Evolutionary conservation across 2,113 vertebrate species (phyloP), one percentile per base, ranked within the genome.

Genomic region (Pelmatolapia mariae): DNA sequence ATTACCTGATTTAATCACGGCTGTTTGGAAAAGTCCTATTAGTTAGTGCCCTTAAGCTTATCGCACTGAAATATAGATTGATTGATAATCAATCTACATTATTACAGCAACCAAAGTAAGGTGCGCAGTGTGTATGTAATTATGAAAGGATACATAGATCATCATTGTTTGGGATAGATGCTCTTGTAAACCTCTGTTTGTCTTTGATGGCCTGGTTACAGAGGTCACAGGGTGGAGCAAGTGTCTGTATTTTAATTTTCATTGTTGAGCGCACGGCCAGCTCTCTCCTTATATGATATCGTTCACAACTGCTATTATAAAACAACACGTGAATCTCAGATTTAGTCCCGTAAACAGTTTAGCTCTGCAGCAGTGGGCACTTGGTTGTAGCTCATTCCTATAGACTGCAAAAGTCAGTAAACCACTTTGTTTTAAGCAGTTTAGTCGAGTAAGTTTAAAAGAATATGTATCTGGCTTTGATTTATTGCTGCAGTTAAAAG

Each of bases 21-120:
- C 19, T 52, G 71, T 88, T 68, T 84, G 80, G 83, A 85, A 91
- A 92, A 78, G 63, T 92, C 88, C 63, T 79, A 93, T 93, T 93
- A 90, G 86, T 90, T 85, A 45, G 36, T 79, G 83, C 33, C 53
- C 84, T 33, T 22, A 29, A 68, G 88, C 89, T 82, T 63, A 85
- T 85, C 68, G 5, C 5, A 29, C 33, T 79, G 13, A 86, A 82
- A 71, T 53, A 89, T 81, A 47, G 86, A 91, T 87, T 89, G 16
- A 93, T 81, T 89, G 91, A 16, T 81, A 93, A 89, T 93, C 90
- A 86, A 89, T 91, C 5, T 22, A 31, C 1, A 2, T 43, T 56
- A 82, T 86, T 86, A 82, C 45, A 81, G 52, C 85, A 85, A 66
- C 54, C 26, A 33, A 47, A 73, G 47, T 76, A 68, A 52, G n/a